Evolutionary conservation across 2,113 vertebrate species (phyloP).

Genomic region (Proteles cristata): DNA sequence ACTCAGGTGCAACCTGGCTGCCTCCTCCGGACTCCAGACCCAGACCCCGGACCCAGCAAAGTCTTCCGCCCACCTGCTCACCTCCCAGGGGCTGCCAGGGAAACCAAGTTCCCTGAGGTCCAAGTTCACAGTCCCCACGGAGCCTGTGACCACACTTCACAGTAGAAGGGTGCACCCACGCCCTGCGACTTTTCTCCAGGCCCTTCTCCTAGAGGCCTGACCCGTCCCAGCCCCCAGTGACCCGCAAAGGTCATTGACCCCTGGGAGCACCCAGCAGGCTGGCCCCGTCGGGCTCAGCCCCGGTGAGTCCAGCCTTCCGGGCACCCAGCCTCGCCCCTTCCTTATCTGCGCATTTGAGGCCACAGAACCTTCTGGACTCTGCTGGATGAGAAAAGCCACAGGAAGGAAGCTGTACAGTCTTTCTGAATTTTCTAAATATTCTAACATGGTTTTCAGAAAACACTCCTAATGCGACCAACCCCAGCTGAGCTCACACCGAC

Average conservation of each 20-base stretch:
- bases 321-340: background rate
- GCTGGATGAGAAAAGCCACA: background rate
- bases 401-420: background rate
- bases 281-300: background rate
- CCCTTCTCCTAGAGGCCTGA: background rate
- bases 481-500: background rate
- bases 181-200: background rate
- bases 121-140: fast-evolving
- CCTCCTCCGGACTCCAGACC: background rate
- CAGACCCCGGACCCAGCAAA: too few relatives aligned
- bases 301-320: fast-evolving
- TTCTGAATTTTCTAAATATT: background rate
- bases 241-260: background rate
- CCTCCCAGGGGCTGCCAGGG: background rate
- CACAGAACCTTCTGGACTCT: background rate
- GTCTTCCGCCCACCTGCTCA: fast-evolving
- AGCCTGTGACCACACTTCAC: fast-evolving
- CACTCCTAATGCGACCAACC: background rate
- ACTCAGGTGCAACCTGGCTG: background rate
- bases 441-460: background rate
- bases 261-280: background rate
- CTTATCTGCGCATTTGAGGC: background rate
- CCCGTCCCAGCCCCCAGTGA: background rate
- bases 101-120: background rate
- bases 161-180: fast-evolving